Evolutionary conservation across 2,113 vertebrate species (phyloP).

Genomic region (Myotis yumanensis): DNA sequence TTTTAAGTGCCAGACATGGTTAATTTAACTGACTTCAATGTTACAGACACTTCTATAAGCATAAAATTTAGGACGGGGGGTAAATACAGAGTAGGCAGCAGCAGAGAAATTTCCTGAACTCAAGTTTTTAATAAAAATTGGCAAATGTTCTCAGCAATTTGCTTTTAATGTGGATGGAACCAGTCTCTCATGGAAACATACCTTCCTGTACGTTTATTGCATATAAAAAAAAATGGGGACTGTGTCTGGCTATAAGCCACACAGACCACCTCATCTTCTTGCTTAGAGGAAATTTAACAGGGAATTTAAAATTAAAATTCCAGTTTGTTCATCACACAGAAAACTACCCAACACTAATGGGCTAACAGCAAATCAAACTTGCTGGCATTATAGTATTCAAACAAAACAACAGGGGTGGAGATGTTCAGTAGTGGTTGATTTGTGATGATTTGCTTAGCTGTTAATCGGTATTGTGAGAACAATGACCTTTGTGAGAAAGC

Average conservation of each 20-base stretch:
- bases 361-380: neutral
- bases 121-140: constrained; percentile 31
- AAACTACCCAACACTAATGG: neutral
- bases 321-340: constrained; percentile 29
- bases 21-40: constrained; percentile 30
- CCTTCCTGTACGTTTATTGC: constrained; percentile 41
- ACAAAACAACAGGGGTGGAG: neutral
- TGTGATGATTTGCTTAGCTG: neutral
- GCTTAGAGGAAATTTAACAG: constrained; percentile 38
- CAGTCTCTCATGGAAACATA: constrained; percentile 42
- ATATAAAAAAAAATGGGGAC: neutral
- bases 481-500: neutral
- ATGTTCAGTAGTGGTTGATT: neutral
- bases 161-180: constrained; percentile 27
- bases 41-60: neutral
- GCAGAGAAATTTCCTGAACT: constrained; percentile 32
- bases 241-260: constrained; percentile 1
- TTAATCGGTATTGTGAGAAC: neutral
- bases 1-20: constrained; percentile 8
- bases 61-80: neutral
- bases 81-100: constrained; percentile 1
- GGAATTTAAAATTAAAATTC: constrained; percentile 59
- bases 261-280: constrained; percentile 17
- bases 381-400: neutral
- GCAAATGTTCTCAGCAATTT: constrained; percentile 32